These are phyloP conservation scores for Calcarius ornatus DNA, from an alignment of 2,113 vertebrate genomes.

Conservation along the genomic window DNA sequence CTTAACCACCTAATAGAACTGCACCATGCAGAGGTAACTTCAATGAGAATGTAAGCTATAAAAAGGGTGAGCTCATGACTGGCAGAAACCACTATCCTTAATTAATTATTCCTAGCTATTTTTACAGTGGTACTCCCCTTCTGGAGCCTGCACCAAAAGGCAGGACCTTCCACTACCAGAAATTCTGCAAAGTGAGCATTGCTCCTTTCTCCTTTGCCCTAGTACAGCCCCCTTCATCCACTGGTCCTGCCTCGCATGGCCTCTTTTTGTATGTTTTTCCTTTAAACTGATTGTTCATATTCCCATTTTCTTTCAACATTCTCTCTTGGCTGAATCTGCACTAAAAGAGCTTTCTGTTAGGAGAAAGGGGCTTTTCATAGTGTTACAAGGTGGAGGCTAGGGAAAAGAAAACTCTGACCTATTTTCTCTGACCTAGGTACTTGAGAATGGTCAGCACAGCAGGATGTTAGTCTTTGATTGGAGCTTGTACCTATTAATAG, in stretches of 20 bases:
- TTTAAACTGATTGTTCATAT: background rate
- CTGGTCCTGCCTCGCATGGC: background rate
- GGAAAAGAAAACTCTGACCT: background rate
- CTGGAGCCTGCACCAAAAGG: background rate
- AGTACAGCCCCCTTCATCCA: background rate
- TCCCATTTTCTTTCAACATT: background rate
- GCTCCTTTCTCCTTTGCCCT: background rate
- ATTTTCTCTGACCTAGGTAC: slow-evolving; percentile 10
- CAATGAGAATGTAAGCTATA: background rate
- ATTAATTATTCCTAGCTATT: background rate
- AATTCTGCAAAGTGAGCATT: background rate
- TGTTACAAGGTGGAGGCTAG: background rate
- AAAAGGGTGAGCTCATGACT: background rate
- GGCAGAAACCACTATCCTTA: background rate
- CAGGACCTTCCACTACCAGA: fast-evolving
- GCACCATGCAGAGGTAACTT: fast-evolving
- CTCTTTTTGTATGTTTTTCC: background rate
- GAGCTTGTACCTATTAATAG: background rate
- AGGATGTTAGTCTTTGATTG: background rate
- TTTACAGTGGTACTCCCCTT: background rate
- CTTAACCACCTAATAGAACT: background rate
- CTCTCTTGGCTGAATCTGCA: background rate
- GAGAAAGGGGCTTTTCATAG: background rate
- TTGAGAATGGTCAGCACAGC: background rate
- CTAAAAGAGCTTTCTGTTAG: background rate